Conservation (phyloP, 2,797 vertebrate genomes). For the Gallirallus australis region DNA sequence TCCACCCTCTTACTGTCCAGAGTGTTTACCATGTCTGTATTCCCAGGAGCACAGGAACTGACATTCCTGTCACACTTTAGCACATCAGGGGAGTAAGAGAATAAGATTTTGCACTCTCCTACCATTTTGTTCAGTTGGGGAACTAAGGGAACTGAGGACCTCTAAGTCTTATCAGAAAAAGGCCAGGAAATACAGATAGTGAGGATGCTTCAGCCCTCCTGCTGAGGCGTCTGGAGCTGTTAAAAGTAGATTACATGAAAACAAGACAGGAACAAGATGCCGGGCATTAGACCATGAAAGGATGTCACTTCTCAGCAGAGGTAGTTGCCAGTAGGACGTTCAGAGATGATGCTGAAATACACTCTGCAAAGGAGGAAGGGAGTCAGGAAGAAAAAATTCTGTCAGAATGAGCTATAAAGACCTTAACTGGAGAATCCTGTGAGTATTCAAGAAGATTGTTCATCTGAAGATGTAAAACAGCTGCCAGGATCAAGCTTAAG, state of each 20-base stretch:
- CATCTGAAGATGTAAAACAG: not conserved
- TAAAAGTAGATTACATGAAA: slow-evolving; percentile 32
- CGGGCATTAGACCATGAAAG: slow-evolving; percentile 9
- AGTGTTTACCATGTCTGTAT: not conserved
- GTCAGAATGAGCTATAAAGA: not conserved
- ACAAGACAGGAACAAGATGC: slow-evolving; percentile 52
- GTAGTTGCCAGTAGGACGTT: slow-evolving; percentile 11
- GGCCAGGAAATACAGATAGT: not conserved
- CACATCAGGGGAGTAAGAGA: not conserved
- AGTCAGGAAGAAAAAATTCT: not conserved
- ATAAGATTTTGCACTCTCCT: not conserved
- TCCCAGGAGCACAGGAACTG: not conserved
- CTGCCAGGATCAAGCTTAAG: not conserved
- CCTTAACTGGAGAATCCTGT: not conserved
- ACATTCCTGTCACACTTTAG: not conserved
- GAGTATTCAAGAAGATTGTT: not conserved
- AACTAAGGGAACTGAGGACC: not conserved
- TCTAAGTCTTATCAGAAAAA: not conserved
- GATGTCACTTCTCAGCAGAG: slow-evolving; percentile 43
- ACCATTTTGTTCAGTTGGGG: not conserved
- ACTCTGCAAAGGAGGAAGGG: not conserved
- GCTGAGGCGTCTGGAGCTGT: slow-evolving; percentile 34
- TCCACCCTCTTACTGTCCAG: not conserved
- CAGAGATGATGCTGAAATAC: not conserved
- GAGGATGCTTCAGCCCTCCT: not conserved